phyloP scores from a whole-genome alignment of 2,888 invertebrate genomes.

The Ophraella communa region DNA sequence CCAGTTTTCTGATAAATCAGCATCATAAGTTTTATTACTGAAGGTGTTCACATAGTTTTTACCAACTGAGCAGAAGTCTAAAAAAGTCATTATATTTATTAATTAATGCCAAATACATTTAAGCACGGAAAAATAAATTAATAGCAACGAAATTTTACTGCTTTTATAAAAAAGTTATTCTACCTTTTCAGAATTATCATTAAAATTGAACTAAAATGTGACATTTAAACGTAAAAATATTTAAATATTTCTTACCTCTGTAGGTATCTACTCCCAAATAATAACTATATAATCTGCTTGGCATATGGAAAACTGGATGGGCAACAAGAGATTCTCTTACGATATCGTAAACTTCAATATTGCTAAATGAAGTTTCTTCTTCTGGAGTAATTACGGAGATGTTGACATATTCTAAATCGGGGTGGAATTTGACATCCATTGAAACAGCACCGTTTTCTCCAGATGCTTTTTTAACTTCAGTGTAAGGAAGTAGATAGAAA shows the following conservation, averaged over 20 bases:
- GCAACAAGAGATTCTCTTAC: constrained; percentile 57
- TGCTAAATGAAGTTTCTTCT: constrained; percentile 56
- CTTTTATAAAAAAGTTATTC: too few species aligned
- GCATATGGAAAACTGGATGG: constrained; percentile 61
- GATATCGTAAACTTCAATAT: constrained; percentile 59
- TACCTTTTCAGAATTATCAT: too few species aligned
- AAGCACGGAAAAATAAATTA: too few species aligned
- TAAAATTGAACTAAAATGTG: too few species aligned
- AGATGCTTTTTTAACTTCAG: constrained; percentile 56
- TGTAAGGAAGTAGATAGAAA: constrained; percentile 59
- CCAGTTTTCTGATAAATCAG: constrained; percentile 63
- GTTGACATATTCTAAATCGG: constrained; percentile 61
- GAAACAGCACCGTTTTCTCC: constrained; percentile 61
- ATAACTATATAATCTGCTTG: constrained; percentile 51
- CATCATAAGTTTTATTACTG: constrained; percentile 68
- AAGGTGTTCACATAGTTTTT: constrained; percentile 67
- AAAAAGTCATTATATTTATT: constrained; percentile 30
- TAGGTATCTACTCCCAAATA: constrained; percentile 56
- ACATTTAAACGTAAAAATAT: too few species aligned
- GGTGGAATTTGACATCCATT: constrained; percentile 59
- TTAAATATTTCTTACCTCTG: constrained; percentile 64
- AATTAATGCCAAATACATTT: neutral
- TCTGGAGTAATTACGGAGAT: constrained; percentile 61
- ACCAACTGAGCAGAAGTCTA: constrained; percentile 71
- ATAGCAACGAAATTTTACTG: too few species aligned